Evolutionary conservation across 2,113 vertebrate genomes (phyloP).

Genomic region (Serilophus lunatus): DNA sequence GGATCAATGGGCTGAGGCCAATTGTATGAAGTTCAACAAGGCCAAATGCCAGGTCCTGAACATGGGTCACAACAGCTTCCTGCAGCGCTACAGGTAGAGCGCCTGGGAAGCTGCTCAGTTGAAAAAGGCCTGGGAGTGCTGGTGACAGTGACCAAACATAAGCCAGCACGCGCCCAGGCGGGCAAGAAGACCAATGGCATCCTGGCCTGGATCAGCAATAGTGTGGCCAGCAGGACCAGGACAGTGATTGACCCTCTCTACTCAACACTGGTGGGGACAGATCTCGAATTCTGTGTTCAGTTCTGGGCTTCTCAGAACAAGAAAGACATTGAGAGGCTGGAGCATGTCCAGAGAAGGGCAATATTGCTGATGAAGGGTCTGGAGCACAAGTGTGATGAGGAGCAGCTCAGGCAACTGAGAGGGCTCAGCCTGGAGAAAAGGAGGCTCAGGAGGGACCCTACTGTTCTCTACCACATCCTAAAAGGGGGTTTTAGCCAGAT

Average conservation of each 20-base stretch:
- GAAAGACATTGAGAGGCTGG: background rate
- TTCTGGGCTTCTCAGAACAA: background rate
- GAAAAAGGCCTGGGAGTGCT: rapidly evolving
- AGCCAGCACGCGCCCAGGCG: background rate
- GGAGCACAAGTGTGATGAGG: background rate
- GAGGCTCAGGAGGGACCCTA: background rate
- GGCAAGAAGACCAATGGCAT: background rate
- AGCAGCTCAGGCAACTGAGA: background rate
- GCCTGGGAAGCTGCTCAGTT: background rate
- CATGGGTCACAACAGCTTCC: background rate
- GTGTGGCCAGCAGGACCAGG: background rate
- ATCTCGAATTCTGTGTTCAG: rapidly evolving
- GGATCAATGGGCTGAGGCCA: background rate
- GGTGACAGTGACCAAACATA: background rate
- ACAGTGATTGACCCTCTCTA: rapidly evolving
- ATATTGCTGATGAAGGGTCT: background rate
- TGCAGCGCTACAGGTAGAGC: background rate
- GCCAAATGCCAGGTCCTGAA: background rate
- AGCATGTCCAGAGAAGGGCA: background rate
- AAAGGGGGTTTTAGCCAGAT: background rate
- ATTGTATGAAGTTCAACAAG: background rate
- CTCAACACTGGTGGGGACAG: rapidly evolving
- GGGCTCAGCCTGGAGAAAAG: background rate
- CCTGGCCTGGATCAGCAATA: background rate
- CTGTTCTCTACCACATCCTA: background rate